Evolutionary conservation across 92 coral and sea anemone genomes (phyloP).

Genomic region (Diadumene lineata): DNA sequence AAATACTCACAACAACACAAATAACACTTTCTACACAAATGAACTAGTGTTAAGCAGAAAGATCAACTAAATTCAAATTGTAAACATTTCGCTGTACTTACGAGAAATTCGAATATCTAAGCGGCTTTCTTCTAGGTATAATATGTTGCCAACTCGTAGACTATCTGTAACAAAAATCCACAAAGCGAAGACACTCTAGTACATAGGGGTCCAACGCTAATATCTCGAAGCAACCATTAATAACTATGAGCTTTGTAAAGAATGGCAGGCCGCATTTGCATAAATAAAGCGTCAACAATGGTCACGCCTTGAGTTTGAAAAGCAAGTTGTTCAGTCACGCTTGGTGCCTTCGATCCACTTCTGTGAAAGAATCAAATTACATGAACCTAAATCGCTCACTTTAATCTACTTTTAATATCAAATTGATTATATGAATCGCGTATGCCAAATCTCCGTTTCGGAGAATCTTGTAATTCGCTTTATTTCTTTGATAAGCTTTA

Average conservation of each 20-base stretch:
- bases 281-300: slow-evolving; percentile 33
- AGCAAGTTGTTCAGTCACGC: slow-evolving; percentile 27
- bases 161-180: slow-evolving; percentile 11
- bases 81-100: slow-evolving; percentile 24
- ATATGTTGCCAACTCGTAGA: slow-evolving; percentile 7
- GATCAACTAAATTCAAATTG: slow-evolving; percentile 22
- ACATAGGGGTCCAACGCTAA: background rate
- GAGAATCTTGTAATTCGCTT: no score
- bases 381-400: background rate
- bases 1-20: background rate
- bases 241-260: slow-evolving; percentile 14
- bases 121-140: background rate
- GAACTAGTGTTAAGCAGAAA: slow-evolving; percentile 13
- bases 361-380: background rate
- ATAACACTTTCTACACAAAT: background rate
- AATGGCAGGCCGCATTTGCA: slow-evolving; percentile 33
- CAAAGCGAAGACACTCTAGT: background rate
- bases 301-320: slow-evolving; percentile 32
- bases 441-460: no score
- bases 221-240: slow-evolving; percentile 19
- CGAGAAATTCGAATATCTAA: slow-evolving; percentile 3
- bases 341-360: background rate
- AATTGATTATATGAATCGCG: background rate
- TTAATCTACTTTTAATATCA: slow-evolving; percentile 8
- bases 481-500: no score